Evolutionary conservation across 2,888 invertebrate genomes (phyloP), one percentile per base, ranked within the genome.

Genomic region (Nemurella pictetii): DNA sequence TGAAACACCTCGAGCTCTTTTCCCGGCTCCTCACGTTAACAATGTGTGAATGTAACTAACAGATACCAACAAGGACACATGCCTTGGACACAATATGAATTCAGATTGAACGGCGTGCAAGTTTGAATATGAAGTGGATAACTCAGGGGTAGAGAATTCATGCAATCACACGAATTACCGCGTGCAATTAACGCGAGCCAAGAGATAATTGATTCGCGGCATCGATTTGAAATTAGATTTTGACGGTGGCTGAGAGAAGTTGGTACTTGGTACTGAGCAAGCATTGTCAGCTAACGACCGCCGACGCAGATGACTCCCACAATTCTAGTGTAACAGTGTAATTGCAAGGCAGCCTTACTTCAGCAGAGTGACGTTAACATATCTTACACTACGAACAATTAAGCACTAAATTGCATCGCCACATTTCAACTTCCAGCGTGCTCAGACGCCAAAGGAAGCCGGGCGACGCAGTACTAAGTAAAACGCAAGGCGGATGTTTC

Each of bases 371-470:
- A 75, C 75, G 75, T 75, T 27, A 75, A 28, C 75, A 75, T 80
- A 80, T 72, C 28, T 82, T 36, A 36, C 26, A 81, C 26, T 26
- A 26, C 30, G 80, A 72, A 36, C 72, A 82, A 82, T 82, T 82
- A 82, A 82, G 15, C 82, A 27, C 55, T 27, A 29, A 82, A 72
- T 72, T 55, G 82, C 82, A 72, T 3, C 36, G 25, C 81, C 35
- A n/a, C 81, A 81, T 81, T 81, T 82, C 82, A 82, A 82, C 82
- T 82, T 82, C n/a, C 26, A 28, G 75, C 7, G 12, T 72, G 82
- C 72, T 36, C 55, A 82, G 28, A 26, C 72, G 27, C 82, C 29
- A 78, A 30, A 78, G 82, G 25, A 15, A 35, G 32, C n/a, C 7
- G 80, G 20, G 32, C 32, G 32, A 32, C 32, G 55, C 55, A 20